Evolutionary conservation across 2,888 invertebrate species (phyloP).

Genomic region (Chalcosyrphus nemorum): DNA sequence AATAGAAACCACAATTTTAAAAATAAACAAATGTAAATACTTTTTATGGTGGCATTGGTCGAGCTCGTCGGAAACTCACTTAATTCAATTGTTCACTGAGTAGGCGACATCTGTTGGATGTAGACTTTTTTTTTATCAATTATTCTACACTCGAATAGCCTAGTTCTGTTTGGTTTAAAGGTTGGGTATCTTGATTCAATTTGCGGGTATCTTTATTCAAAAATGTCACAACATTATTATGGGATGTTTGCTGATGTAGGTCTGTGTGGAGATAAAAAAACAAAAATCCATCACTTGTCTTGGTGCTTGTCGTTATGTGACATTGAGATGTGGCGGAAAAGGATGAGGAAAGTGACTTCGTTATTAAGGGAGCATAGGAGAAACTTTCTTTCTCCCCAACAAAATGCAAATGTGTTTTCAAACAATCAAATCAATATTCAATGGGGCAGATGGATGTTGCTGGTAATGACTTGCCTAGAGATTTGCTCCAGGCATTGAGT

Average conservation of each 20-base stretch:
- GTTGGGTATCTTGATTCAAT: neutral
- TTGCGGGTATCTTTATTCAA: neutral
- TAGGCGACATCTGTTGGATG: neutral
- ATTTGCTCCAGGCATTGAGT: neutral
- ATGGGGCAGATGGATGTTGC: neutral
- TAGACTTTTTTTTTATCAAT: neutral
- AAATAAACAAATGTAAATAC: neutral
- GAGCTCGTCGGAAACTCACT: neutral
- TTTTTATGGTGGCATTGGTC: neutral
- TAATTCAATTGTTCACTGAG: neutral
- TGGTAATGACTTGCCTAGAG: neutral
- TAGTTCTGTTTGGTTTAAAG: neutral
- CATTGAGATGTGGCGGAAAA: neutral
- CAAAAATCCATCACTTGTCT: neutral
- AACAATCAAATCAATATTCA: conserved; percentile 4
- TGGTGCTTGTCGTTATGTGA: neutral
- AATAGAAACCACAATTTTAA: neutral
- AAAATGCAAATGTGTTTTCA: conserved; percentile 11
- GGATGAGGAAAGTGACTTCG: neutral
- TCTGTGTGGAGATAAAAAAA: neutral
- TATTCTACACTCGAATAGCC: neutral
- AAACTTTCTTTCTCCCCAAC: too few relatives aligned
- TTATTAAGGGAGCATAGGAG: neutral
- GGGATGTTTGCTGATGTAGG: neutral
- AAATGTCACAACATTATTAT: neutral